phyloP scores from a whole-genome alignment of 2,113 vertebrate species.

The Anolis sagrei region DNA sequence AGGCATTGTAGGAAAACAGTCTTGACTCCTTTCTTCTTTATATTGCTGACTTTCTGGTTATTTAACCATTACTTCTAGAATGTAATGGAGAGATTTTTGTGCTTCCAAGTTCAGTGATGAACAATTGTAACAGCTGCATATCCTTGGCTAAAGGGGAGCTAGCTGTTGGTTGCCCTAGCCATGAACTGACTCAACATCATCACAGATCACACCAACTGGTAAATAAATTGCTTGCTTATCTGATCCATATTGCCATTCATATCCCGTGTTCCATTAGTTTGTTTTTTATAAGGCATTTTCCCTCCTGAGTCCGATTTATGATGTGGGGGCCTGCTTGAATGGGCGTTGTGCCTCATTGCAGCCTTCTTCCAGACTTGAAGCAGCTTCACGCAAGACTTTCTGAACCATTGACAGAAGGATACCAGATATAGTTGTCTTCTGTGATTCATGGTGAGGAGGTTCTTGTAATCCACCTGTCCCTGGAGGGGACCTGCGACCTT shows the following conservation, averaged over 20 bases:
- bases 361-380: slow-evolving; percentile 53
- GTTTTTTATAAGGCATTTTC: slow-evolving; percentile 39
- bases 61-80: slow-evolving; percentile 55
- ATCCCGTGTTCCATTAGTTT: slow-evolving; percentile 50
- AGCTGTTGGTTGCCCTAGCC: slow-evolving; percentile 49
- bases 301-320: slow-evolving; percentile 42
- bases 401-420: slow-evolving; percentile 65
- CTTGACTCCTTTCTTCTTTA: slow-evolving; percentile 59
- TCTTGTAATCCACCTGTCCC: not conserved
- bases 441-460: slow-evolving; percentile 47
- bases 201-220: slow-evolving; percentile 69
- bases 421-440: slow-evolving; percentile 61
- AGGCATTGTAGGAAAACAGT: slow-evolving; percentile 19
- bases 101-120: not conserved
- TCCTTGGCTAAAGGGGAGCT: not conserved
- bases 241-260: slow-evolving; percentile 63
- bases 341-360: slow-evolving; percentile 48
- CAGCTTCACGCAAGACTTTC: slow-evolving; percentile 61
- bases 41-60: slow-evolving; percentile 61
- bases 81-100: slow-evolving; percentile 39
- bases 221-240: slow-evolving; percentile 67
- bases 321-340: slow-evolving; percentile 12
- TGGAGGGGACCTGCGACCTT: slow-evolving; percentile 47
- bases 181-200: slow-evolving; percentile 67
- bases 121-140: not conserved